Conservation (phyloP, 2,888 invertebrate genomes). For the Hirtodrosophila duncani region DNA sequence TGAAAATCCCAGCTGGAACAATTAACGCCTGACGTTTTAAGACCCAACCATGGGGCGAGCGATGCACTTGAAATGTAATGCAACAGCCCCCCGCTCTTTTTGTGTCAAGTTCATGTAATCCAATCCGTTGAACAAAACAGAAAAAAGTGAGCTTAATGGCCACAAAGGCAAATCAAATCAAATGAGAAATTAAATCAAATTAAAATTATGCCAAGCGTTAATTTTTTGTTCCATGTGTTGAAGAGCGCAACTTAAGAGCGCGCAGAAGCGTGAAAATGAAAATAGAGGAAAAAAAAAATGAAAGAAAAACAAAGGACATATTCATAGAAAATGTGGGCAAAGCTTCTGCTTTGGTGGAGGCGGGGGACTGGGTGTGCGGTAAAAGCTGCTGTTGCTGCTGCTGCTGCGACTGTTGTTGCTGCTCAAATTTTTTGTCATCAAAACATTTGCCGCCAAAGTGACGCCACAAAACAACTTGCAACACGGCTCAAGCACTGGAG, state of each 20-base stretch:
- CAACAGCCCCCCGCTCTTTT: background rate
- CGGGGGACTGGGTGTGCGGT: no score
- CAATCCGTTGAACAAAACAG: conserved; percentile 6
- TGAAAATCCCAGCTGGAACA: no score
- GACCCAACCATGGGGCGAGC: no score
- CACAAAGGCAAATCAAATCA: conserved; percentile 13
- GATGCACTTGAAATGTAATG: no score
- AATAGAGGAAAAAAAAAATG: conserved; percentile 8
- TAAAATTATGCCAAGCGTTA: conserved; percentile 18
- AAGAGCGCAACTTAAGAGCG: conserved; percentile 40
- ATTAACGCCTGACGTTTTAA: no score
- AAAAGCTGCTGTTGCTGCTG: conserved; percentile 24
- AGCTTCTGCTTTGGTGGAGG: conserved; percentile 50
- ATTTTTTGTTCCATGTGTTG: conserved; percentile 11
- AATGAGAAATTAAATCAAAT: conserved; percentile 26
- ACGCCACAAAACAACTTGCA: conserved; percentile 20
- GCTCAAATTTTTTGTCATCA: no score
- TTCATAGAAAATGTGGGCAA: conserved; percentile 25
- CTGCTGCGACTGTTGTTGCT: conserved; percentile 1
- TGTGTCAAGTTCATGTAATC: conserved; percentile 10
- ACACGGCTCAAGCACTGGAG: no score
- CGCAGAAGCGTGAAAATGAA: conserved; percentile 58
- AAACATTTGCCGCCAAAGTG: conserved; percentile 35
- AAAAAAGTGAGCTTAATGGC: conserved; percentile 28
- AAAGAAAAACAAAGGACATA: conserved; percentile 21